Conservation (phyloP, 2,113 vertebrate species). For the Prionailurus bengalensis region DNA sequence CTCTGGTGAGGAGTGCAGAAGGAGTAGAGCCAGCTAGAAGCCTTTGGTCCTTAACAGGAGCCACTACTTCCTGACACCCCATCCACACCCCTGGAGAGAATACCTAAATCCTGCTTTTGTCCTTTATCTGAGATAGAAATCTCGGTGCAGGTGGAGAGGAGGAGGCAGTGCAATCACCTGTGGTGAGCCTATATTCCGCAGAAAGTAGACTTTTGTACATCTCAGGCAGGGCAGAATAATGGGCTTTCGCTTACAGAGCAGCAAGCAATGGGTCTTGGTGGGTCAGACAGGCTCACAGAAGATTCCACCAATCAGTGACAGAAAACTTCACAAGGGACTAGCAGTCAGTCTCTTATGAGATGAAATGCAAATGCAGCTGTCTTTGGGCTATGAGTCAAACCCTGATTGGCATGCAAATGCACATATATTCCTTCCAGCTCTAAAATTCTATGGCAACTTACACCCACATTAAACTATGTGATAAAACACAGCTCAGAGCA, state of each 20-base stretch:
- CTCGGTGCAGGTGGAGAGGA: background rate
- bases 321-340: background rate
- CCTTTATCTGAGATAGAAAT: conserved; percentile 28
- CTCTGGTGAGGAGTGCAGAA: conserved; percentile 42
- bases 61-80: background rate
- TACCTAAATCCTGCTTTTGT: background rate
- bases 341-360: background rate
- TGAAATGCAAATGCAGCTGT: background rate
- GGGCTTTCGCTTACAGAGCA: background rate
- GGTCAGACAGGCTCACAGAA: background rate
- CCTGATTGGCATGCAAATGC: background rate
- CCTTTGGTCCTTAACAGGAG: background rate
- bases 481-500: background rate
- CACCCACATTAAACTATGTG: background rate
- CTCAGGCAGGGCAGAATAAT: background rate
- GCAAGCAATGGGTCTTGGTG: background rate
- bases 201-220: background rate
- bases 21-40: background rate
- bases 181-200: background rate
- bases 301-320: background rate
- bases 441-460: background rate
- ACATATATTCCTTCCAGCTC: background rate
- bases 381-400: background rate
- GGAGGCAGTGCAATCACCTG: background rate
- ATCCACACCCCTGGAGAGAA: background rate